These are phyloP conservation scores for Drosophila burlai DNA, from an alignment of 1,140 invertebrate species.

Conservation along the genomic window DNA sequence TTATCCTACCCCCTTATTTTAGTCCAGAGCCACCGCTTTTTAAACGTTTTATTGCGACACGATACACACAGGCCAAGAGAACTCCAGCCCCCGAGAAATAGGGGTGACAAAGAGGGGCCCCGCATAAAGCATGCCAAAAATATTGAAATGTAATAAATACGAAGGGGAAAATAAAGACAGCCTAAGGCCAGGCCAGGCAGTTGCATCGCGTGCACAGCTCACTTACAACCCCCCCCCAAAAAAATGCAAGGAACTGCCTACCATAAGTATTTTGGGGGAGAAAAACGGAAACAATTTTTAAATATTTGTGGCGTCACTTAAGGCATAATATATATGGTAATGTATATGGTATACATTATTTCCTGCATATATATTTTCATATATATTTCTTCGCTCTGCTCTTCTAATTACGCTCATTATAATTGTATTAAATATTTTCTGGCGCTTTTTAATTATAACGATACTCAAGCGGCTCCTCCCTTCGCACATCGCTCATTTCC, in stretches of 20 bases:
- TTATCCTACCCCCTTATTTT: not conserved
- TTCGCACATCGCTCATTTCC: constrained; percentile 32
- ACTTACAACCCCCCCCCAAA: constrained; percentile 29
- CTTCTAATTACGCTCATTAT: constrained; percentile 71
- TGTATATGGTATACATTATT: not conserved
- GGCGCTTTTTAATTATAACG: constrained; percentile 69
- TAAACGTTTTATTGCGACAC: constrained; percentile 53
- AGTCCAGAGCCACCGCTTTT: constrained; percentile 30
- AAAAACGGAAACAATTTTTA: constrained; percentile 11
- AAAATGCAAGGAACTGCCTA: not conserved
- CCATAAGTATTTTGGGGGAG: not conserved
- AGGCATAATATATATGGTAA: not conserved
- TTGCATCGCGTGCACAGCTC: constrained; percentile 72
- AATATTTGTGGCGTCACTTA: constrained; percentile 43
- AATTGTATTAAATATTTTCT: constrained; percentile 73
- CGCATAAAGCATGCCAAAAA: constrained; percentile 58
- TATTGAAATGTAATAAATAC: constrained; percentile 76
- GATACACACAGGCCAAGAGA: constrained; percentile 35
- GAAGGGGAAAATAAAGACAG: not conserved
- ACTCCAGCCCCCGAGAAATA: not conserved
- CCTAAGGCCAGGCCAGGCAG: constrained; percentile 4
- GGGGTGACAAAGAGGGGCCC: too few species aligned
- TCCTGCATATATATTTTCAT: not conserved
- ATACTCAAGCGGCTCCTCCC: constrained; percentile 2
- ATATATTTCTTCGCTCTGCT: not conserved